These are phyloP conservation scores for Monopterus albus DNA, from an alignment of 2,113 vertebrate genomes.

Conservation along the genomic window DNA sequence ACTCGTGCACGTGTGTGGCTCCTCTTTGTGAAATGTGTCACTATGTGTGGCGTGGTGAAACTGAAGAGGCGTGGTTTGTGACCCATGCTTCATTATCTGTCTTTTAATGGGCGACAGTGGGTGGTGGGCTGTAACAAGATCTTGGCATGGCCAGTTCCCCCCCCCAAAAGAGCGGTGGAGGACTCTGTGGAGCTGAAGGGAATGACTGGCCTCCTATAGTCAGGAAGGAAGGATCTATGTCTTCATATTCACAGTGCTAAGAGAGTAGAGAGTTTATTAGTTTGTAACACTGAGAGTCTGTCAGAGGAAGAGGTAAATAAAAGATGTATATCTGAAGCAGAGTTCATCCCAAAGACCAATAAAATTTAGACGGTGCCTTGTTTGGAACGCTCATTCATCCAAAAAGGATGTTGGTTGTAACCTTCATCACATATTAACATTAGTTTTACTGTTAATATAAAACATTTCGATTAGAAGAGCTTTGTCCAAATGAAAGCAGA, in stretches of 20 bases:
- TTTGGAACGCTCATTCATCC: too few species aligned
- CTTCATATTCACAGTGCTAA: background rate
- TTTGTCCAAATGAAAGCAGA: too few species aligned
- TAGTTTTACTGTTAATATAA: too few species aligned
- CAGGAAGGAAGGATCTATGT: slow-evolving; percentile 23
- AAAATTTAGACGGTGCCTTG: too few species aligned
- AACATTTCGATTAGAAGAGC: too few species aligned
- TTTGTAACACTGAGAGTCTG: too few species aligned
- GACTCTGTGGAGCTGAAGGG: background rate
- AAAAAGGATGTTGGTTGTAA: too few species aligned
- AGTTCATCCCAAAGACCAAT: too few species aligned
- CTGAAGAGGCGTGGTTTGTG: slow-evolving; percentile 51
- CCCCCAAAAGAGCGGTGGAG: background rate
- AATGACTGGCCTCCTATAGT: background rate
- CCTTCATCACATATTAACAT: too few species aligned
- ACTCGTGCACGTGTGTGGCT: slow-evolving; percentile 1
- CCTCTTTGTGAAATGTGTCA: slow-evolving; percentile 40
- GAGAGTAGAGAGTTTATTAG: background rate
- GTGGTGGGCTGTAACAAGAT: slow-evolving; percentile 55
- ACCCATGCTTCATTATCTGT: slow-evolving; percentile 58
- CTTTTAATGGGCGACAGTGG: slow-evolving; percentile 35
- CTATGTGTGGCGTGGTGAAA: slow-evolving; percentile 6
- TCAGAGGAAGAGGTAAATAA: too few species aligned
- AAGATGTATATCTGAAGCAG: too few species aligned
- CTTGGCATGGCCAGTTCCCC: slow-evolving; percentile 20